Conservation (phyloP, 2,888 invertebrate species). For the Eupithecia dodoneata region DNA sequence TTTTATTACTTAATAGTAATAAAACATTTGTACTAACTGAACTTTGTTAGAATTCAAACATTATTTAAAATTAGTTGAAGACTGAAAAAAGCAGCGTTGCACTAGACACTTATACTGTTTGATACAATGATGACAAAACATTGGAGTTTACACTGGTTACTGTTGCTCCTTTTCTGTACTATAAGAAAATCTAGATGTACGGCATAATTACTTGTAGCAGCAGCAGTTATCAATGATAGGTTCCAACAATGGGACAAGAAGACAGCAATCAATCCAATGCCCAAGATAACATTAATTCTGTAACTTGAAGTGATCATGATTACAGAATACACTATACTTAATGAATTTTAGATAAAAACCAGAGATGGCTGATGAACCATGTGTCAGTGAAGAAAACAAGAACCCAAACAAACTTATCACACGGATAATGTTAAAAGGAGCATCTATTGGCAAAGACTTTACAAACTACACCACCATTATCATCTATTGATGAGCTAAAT, state of each 20-base stretch:
- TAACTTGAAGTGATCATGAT: neutral
- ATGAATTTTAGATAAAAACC: conserved; percentile 23
- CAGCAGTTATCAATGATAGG: neutral
- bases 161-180: neutral
- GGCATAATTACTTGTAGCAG: neutral
- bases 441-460: neutral
- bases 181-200: neutral
- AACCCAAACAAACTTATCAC: neutral
- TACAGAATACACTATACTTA: neutral
- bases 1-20: neutral
- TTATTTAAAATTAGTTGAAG: neutral
- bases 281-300: neutral
- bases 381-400: neutral
- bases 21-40: neutral
- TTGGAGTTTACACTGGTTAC: neutral
- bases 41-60: neutral
- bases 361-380: conserved; percentile 28
- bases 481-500: too few relatives aligned
- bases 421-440: neutral
- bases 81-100: neutral
- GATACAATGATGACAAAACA: neutral
- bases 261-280: conserved; percentile 15
- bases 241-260: neutral
- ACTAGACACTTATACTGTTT: neutral
- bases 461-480: neutral